Evolutionary conservation across 1,140 invertebrate genomes (phyloP).

Genomic region (Eriosoma lanigerum): DNA sequence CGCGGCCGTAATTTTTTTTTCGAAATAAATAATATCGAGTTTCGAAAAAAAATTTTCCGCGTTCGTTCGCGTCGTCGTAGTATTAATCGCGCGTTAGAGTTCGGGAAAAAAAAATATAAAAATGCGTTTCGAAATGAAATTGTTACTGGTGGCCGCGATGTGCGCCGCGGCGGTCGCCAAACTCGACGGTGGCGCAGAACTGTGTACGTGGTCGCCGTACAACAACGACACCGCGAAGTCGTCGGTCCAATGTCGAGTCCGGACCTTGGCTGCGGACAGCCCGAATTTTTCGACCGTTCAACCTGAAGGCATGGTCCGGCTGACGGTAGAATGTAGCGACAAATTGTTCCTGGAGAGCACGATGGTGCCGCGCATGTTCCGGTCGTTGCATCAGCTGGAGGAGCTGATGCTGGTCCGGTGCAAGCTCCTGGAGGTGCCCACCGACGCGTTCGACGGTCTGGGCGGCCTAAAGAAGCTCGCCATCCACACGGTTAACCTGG

Average conservation of each 20-base stretch:
- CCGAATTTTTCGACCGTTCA: conserved; percentile 64
- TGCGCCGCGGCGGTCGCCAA: conserved; percentile 24
- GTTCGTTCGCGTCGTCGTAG: neutral
- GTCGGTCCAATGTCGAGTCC: conserved; percentile 67
- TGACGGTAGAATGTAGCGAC: conserved; percentile 76
- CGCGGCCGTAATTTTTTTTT: neutral
- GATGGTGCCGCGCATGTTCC: conserved; percentile 71
- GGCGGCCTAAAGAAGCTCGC: conserved; percentile 71
- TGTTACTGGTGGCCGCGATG: conserved; percentile 42
- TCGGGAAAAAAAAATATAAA: neutral
- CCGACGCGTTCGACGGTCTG: conserved; percentile 76
- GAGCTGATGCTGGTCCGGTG: conserved; percentile 75
- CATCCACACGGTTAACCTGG: conserved; percentile 74
- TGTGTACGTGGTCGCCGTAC: conserved; percentile 64
- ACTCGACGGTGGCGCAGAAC: conserved; percentile 43
- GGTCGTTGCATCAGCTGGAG: conserved; percentile 71
- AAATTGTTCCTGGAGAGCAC: conserved; percentile 77
- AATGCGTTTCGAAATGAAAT: conserved; percentile 25
- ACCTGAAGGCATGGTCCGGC: conserved; percentile 68
- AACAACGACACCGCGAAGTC: conserved; percentile 63
- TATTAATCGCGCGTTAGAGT: too few relatives aligned
- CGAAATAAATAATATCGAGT: conserved; percentile 12
- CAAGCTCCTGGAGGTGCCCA: conserved; percentile 75
- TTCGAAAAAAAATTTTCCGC: neutral
- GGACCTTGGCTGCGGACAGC: conserved; percentile 70